Evolutionary conservation across 2,797 vertebrate genomes (phyloP).

Genomic region (Heteromormyrus szaboi): DNA sequence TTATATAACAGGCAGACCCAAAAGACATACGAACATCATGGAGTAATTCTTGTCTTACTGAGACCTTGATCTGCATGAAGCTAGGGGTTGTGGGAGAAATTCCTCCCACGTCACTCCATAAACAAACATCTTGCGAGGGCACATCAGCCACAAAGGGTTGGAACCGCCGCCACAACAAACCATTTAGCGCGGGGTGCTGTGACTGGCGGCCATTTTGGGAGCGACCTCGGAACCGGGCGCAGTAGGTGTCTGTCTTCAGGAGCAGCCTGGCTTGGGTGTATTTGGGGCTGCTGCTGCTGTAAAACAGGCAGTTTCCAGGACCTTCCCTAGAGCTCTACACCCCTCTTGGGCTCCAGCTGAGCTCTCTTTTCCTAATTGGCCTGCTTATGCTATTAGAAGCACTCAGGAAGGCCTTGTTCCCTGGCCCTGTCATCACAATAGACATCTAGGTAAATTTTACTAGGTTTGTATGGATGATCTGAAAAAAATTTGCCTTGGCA

Average conservation of each 20-base stretch:
- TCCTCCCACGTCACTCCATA: neutral
- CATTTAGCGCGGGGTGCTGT: neutral
- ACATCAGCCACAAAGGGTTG: neutral
- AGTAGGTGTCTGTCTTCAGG: neutral
- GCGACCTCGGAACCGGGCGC: neutral
- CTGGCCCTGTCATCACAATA: slow-evolving; percentile 1
- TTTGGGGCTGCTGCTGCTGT: neutral
- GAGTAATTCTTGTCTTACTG: neutral
- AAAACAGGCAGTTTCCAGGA: slow-evolving; percentile 15
- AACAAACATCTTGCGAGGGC: neutral
- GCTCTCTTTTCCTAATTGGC: slow-evolving; percentile 21
- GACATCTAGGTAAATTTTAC: neutral
- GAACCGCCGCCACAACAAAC: neutral
- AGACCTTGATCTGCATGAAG: neutral
- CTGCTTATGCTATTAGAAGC: slow-evolving; percentile 36
- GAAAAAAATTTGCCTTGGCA: neutral
- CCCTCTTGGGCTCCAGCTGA: slow-evolving; percentile 13
- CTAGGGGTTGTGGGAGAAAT: neutral
- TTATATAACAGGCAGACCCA: neutral
- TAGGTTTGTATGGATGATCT: neutral
- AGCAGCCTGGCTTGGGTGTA: neutral
- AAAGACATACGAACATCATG: neutral
- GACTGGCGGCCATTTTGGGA: neutral
- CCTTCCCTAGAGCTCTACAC: neutral
- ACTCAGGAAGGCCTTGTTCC: slow-evolving; percentile 27